These are phyloP conservation scores for Thripadectes ignobilis DNA, from an alignment of 2,797 vertebrate genomes.

Conservation along the genomic window DNA sequence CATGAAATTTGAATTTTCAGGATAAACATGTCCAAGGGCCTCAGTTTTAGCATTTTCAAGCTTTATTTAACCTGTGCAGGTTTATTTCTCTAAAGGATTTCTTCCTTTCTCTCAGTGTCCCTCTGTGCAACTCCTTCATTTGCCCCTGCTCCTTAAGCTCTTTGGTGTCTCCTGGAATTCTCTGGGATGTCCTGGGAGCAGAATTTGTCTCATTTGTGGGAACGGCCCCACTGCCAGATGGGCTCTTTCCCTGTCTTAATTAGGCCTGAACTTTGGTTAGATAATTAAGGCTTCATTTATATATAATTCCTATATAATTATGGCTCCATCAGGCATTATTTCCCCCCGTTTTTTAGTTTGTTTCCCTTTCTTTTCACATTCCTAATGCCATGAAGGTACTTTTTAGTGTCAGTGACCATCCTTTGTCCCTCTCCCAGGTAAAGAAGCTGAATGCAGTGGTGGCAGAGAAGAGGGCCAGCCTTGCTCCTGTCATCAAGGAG, in stretches of 20 bases:
- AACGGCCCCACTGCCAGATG: neutral
- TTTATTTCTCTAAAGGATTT: neutral
- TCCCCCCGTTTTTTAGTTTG: neutral
- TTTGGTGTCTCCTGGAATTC: neutral
- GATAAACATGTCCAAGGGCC: neutral
- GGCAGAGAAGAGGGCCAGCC: slow-evolving; percentile 89
- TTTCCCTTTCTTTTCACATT: neutral
- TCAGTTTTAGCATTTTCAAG: neutral
- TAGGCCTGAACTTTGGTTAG: neutral
- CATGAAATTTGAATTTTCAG: neutral
- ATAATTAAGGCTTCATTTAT: neutral
- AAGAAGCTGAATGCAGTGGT: slow-evolving; percentile 90
- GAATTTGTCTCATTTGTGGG: neutral
- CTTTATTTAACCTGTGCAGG: neutral
- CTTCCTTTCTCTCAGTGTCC: neutral
- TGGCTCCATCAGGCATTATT: neutral
- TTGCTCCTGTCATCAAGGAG: slow-evolving; percentile 94
- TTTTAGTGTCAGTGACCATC: neutral
- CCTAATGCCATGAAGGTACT: neutral
- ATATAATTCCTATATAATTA: neutral
- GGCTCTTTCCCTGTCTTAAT: neutral
- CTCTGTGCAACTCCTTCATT: neutral
- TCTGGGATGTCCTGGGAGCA: neutral
- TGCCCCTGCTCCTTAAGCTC: neutral
- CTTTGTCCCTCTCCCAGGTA: slow-evolving; percentile 80